Percentiles rank a stretch among this genome's conserved stretches.
Conservation (phyloP, 1,140 invertebrate species). For the Ostrea denselamellosa region DNA sequence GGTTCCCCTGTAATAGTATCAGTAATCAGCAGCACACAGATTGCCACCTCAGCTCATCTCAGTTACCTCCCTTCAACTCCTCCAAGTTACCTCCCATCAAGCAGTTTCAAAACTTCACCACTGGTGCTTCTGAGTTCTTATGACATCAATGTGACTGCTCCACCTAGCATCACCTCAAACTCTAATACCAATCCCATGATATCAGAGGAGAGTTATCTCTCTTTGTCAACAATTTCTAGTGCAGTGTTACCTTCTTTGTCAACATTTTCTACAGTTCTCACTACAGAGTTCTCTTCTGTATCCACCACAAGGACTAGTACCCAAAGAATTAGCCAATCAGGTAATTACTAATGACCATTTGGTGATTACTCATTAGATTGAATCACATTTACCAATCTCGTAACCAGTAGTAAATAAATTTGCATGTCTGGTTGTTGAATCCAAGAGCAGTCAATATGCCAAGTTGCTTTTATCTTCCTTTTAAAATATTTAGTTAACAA, state of each 20-base stretch:
- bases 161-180: not conserved
- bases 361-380: not conserved
- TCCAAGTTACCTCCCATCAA: not conserved
- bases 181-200: not conserved
- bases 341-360: not conserved
- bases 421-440: not conserved
- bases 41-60: not conserved
- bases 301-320: not conserved
- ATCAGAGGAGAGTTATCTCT: not conserved
- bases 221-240: not conserved
- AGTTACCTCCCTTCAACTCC: constrained; percentile 4
- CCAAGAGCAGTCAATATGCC: not conserved
- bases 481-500: not conserved
- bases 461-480: not conserved
- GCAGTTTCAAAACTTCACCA: not conserved
- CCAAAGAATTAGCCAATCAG: constrained; percentile 10
- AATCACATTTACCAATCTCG: not conserved
- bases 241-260: no score
- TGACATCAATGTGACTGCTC: not conserved
- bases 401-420: not conserved
- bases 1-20: not conserved
- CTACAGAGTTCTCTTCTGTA: not conserved
- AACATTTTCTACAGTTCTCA: not conserved
- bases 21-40: not conserved
- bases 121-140: not conserved